Base-by-base conservation (phyloP, 2,797 vertebrate species). In the Hozukius guyotensis region DNA sequence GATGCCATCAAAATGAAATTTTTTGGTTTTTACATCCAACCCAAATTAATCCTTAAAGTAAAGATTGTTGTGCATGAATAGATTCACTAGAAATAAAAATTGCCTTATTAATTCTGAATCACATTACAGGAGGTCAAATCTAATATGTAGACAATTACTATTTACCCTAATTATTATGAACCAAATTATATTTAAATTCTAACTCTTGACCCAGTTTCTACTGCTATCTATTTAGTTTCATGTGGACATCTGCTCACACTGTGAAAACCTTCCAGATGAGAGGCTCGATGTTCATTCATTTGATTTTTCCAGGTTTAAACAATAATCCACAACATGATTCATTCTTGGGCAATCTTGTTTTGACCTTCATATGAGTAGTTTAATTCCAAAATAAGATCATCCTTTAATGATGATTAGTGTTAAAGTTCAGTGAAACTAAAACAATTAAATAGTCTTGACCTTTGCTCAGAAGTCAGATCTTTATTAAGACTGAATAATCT, bases 211-310 rank as follows among this genome's bases (percentile, higher is more conserved):
- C 36, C 42, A 60, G 20, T 36, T 72, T 10, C 3, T 62, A 27
- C 42, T 82, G n/a, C 77, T 72, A 24, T 46, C 16, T 46, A 62
- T 67, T 59, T 49, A 63, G 24, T 22, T 68, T 24, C 27, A 55
- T 53, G 1, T 25, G 46, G 66, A 67, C 31, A 29, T 63, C 9
- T 22, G 12, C 11, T 52, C 61, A 16, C 32, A 46, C 3, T 42
- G 29, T 46, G 27, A 49, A 68, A 59, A 65, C 16, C 46, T 24
- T 66, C 2, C 13, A 18, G n/a, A 68, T 24, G 22, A 34, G 13
- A 60, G 38, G 42, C 22, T 36, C 36, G 52, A 46, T 29, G 18
- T 52, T 73, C 14, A 61, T 57, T 78, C 8, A 70, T 64, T 69
- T 25, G 8, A 1, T 36, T 64, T 4, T 22, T 20, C 27, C 18